Evolutionary conservation across 2,888 invertebrate species (phyloP).

Genomic region (Neria commutata): DNA sequence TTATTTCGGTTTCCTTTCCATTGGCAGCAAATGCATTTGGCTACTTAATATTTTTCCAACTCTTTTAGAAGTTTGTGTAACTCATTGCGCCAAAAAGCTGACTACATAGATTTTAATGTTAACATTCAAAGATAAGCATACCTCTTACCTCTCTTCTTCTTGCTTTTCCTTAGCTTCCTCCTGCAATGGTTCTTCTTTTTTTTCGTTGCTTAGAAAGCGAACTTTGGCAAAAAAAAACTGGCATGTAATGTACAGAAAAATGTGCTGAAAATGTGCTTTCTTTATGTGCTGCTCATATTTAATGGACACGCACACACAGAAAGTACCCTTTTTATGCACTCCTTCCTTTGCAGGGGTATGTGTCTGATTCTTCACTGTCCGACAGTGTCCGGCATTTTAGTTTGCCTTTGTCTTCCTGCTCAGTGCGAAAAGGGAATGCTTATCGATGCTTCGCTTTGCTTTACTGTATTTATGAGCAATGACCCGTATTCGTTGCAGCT

Average conservation of each 20-base stretch:
- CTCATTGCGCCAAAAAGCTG: constrained; percentile 3
- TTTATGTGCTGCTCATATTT: constrained; percentile 14
- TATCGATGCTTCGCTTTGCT: constrained; percentile 25
- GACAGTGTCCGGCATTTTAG: neutral
- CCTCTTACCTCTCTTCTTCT: neutral
- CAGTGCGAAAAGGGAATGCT: constrained; percentile 15
- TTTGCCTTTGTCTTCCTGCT: neutral
- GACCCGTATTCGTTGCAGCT: constrained; percentile 7
- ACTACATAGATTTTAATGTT: constrained; percentile 14
- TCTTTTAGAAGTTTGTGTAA: no score
- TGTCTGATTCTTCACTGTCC: neutral
- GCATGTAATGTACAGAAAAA: neutral
- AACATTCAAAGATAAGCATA: constrained; percentile 11
- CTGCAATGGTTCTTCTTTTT: neutral
- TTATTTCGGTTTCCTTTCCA: neutral
- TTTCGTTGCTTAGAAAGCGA: neutral
- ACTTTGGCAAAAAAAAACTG: neutral
- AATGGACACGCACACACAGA: constrained; percentile 14
- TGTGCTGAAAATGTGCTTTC: constrained; percentile 21
- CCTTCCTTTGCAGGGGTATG: neutral
- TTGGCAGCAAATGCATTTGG: neutral
- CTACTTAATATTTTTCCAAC: neutral
- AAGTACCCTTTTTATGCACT: neutral
- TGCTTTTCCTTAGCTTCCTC: neutral
- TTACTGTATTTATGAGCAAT: constrained; percentile 25